Evolutionary conservation across 1,140 invertebrate genomes (phyloP).

Genomic region (Pseudomyrmex flavicornis): DNA sequence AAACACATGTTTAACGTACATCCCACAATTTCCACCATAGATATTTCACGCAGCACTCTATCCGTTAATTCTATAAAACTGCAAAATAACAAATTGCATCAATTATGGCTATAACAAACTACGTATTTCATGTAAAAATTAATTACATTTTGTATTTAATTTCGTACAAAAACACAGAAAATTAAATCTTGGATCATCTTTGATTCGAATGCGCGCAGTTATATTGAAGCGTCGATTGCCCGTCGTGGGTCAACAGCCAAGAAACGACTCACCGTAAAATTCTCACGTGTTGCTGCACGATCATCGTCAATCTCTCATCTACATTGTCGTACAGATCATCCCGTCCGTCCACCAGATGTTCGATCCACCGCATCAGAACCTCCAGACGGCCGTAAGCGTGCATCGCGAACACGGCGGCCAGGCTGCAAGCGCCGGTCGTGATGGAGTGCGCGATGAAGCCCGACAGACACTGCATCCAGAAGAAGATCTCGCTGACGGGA

Average conservation of each 20-base stretch:
- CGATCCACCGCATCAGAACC: constrained; percentile 71
- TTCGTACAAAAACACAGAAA: no score
- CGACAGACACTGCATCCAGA: constrained; percentile 59
- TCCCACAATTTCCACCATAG: constrained; percentile 69
- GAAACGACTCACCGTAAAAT: constrained; percentile 60
- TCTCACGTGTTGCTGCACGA: constrained; percentile 75
- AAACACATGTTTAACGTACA: constrained; percentile 62
- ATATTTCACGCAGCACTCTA: constrained; percentile 63
- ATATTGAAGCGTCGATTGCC: no score
- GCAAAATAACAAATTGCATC: constrained; percentile 13
- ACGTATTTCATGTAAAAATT: not conserved
- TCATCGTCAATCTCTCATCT: constrained; percentile 68
- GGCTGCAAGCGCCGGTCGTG: constrained; percentile 62
- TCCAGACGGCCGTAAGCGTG: constrained; percentile 76
- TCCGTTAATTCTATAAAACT: constrained; percentile 61
- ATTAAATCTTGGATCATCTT: no score
- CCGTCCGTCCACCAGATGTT: constrained; percentile 54
- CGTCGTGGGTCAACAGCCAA: no score
- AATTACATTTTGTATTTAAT: no score
- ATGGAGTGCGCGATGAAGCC: constrained; percentile 70
- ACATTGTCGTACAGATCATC: constrained; percentile 34
- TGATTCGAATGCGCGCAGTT: no score
- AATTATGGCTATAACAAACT: not conserved
- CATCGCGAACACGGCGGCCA: constrained; percentile 74
- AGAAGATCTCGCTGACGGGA: constrained; percentile 69